Base-by-base conservation (phyloP, 1,140 invertebrate species). In the Heliconius melpomene region DNA sequence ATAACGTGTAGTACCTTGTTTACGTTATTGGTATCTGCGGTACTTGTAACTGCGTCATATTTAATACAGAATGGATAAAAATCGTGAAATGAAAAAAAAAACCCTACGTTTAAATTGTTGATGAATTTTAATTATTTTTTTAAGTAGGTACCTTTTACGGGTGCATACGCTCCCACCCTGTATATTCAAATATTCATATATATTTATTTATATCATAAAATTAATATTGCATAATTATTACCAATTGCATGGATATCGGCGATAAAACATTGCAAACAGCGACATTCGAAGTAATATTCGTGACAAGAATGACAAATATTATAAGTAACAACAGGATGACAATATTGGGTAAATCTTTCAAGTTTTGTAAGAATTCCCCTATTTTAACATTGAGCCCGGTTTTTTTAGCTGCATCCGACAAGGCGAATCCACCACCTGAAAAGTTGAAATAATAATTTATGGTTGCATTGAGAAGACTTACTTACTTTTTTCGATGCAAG, bases 231-330 rank as follows among this genome's bases (percentile, higher is more conserved):
- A 52, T 66, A 36, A 36, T 36, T 7, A 66, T 91, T 94, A 97
- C 97, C 95, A 98, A 95, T 90, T 98, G 96, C 79, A 96, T 96
- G 20, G 97, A 90, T 7, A 98, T 96, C 3, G 98, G 98, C 20
- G 97, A 86, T 40, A 98, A 94, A 11, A 98, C 97, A 88, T 97
- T 98, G 50, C 97, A 97, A 11, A 97, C 96, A 7, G 97, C 97
- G 1, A 98, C 96, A 89, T 98, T 98, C 0, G 97, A 97, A 1
- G 97, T 97, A 83, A 98, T 96, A 86, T 98, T 97, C 0, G 98
- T 98, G 1, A 98, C 75, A 20, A 96, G 82, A 36, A 91, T 79
- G 9, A 88, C 88, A 52, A 93, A 84, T n/a, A 91, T 83, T 11
- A 95, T 88, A 7, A 97, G 91, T 11, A 97, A 87, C 3, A 96